These are phyloP conservation scores for Pseudococcus viburni DNA, from an alignment of 2,888 invertebrate genomes.

Conservation along the genomic window DNA sequence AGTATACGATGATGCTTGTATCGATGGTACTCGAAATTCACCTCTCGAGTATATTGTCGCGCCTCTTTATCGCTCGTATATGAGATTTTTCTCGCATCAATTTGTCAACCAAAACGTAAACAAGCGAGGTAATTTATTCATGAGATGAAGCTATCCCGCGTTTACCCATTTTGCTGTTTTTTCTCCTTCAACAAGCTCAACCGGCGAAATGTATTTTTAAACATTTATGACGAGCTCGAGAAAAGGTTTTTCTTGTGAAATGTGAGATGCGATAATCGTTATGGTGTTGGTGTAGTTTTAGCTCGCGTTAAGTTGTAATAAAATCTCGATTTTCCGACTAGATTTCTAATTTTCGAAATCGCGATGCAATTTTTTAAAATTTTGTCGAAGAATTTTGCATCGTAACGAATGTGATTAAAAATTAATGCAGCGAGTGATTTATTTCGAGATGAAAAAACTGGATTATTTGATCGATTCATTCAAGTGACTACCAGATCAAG, in stretches of 20 bases:
- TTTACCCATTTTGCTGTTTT: not conserved
- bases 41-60: not conserved
- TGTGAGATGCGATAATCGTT: not conserved
- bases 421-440: too few species aligned
- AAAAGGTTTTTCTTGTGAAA: not conserved
- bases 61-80: not conserved
- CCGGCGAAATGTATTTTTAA: slow-evolving; percentile 13
- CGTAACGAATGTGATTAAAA: too few species aligned
- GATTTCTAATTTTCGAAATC: too few species aligned
- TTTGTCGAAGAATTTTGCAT: too few species aligned
- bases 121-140: slow-evolving; percentile 30
- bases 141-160: slow-evolving; percentile 9
- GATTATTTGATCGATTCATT: too few species aligned
- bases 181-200: not conserved
- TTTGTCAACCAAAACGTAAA: slow-evolving; percentile 39
- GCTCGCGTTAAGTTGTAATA: too few species aligned
- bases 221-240: slow-evolving; percentile 4
- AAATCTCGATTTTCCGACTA: too few species aligned
- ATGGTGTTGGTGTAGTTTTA: too few species aligned
- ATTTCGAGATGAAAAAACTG: too few species aligned
- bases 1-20: not conserved
- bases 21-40: not conserved
- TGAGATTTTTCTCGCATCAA: slow-evolving; percentile 36
- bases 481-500: too few species aligned
- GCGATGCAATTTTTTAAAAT: too few species aligned